Evolutionary conservation across 1,140 invertebrate species (phyloP).

Genomic region (Elysia chlorotica): DNA sequence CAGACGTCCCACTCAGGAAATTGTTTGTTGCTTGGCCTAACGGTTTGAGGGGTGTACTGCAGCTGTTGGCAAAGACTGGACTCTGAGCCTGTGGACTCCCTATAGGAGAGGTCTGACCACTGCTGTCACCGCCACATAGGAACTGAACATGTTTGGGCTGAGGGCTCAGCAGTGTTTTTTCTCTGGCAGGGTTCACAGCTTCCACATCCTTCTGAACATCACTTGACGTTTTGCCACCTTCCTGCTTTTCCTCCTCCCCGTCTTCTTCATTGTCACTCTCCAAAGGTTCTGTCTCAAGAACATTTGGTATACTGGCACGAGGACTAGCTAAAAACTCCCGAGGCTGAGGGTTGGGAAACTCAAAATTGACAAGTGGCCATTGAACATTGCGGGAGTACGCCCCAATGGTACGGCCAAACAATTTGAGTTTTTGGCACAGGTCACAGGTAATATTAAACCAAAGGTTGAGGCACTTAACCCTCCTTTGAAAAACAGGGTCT

Average conservation of each 20-base stretch:
- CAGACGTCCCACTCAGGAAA: conserved; percentile 46
- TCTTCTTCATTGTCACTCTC: conserved; percentile 26
- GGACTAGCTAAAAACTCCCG: conserved; percentile 7
- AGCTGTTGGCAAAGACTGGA: conserved; percentile 17
- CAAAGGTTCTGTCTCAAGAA: conserved; percentile 27
- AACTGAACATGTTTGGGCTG: conserved; percentile 24
- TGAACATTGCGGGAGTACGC: conserved; percentile 59
- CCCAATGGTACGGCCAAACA: conserved; percentile 76
- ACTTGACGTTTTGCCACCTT: not conserved
- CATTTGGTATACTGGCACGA: conserved; percentile 35
- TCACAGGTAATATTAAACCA: conserved; percentile 90
- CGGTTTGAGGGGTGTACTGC: conserved; percentile 19
- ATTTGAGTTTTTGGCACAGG: conserved; percentile 78
- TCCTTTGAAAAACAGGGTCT: conserved; percentile 70
- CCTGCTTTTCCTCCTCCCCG: conserved; percentile 13
- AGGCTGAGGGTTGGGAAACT: conserved; percentile 28
- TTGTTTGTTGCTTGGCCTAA: conserved; percentile 28
- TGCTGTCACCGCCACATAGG: conserved; percentile 22
- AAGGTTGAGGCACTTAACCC: conserved; percentile 80
- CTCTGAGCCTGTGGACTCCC: not conserved
- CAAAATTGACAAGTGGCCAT: conserved; percentile 58
- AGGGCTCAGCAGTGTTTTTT: conserved; percentile 17
- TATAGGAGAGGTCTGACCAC: conserved; percentile 6
- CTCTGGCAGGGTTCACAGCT: not conserved
- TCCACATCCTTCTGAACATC: not conserved